Evolutionary conservation across 2,113 vertebrate species (phyloP).

Genomic region (Polyodon spathula): DNA sequence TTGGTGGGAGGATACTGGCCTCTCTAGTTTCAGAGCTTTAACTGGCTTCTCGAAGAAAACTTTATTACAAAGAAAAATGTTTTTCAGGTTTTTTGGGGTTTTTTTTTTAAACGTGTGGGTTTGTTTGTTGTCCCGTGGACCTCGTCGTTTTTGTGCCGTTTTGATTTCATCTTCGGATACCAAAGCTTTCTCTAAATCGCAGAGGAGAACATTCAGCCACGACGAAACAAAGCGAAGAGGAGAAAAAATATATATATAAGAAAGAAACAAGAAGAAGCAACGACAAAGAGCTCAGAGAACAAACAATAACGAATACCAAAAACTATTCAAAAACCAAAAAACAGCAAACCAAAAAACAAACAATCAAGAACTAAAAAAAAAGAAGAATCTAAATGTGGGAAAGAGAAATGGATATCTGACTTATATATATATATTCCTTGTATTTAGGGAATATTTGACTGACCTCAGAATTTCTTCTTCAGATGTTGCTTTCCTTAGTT

Average conservation of each 20-base stretch:
- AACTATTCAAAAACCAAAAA: no score
- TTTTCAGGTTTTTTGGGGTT: no score
- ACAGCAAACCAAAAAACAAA: no score
- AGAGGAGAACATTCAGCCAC: constrained; percentile 54
- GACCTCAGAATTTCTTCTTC: constrained; percentile 57
- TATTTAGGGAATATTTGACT: constrained; percentile 57
- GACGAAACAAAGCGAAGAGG: constrained; percentile 33
- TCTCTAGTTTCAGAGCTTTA: not conserved
- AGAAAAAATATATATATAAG: constrained; percentile 16
- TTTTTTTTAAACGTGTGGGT: not conserved
- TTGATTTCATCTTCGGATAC: constrained; percentile 33
- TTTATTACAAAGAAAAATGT: no score
- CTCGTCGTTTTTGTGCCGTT: not conserved
- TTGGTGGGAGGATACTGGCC: no score
- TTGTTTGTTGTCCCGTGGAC: not conserved
- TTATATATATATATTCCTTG: constrained; percentile 50
- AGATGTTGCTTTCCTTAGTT: constrained; percentile 49
- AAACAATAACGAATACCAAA: no score
- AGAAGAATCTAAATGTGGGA: constrained; percentile 16
- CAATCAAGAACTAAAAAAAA: no score
- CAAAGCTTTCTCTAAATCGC: constrained; percentile 41
- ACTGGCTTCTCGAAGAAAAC: not conserved
- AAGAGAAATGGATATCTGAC: constrained; percentile 28
- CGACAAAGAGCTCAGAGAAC: constrained; percentile 26
- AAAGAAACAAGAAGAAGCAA: no score